These are phyloP conservation scores for Apantesis nais DNA, from an alignment of 2,888 invertebrate genomes.

Conservation along the genomic window DNA sequence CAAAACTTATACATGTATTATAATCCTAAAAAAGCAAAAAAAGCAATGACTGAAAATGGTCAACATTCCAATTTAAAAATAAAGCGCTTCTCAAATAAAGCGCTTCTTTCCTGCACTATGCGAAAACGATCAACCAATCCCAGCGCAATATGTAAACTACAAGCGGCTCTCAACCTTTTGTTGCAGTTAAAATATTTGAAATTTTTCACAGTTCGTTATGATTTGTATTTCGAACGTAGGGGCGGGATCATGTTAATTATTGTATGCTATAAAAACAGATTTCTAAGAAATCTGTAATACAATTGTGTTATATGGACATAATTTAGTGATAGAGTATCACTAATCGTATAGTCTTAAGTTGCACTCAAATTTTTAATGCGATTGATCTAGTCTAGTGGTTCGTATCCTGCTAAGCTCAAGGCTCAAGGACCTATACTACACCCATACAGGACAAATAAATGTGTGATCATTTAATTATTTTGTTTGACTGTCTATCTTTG, in stretches of 20 bases:
- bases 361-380: too few species aligned
- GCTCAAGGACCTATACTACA: neutral
- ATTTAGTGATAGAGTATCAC: neutral
- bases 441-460: neutral
- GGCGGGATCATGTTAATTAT: neutral
- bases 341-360: neutral
- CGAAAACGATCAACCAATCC: constrained; percentile 21
- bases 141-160: constrained; percentile 14
- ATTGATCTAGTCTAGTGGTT: too few species aligned
- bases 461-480: too few species aligned
- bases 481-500: too few species aligned
- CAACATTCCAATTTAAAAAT: constrained; percentile 1
- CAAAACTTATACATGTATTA: neutral
- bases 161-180: constrained; percentile 21
- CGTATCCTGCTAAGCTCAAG: too few species aligned
- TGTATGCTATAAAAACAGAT: too few species aligned
- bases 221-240: constrained; percentile 4
- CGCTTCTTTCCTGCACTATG: constrained; percentile 12
- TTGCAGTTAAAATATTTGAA: constrained; percentile 15
- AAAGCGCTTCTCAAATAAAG: constrained; percentile 14
- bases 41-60: neutral
- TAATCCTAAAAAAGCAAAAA: neutral
- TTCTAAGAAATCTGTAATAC: too few species aligned
- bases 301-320: neutral
- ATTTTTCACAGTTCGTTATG: neutral